Evolutionary conservation across 1,140 invertebrate species (phyloP), one percentile per base, ranked within the genome.

Genomic region (Hesperophylax magnus): DNA sequence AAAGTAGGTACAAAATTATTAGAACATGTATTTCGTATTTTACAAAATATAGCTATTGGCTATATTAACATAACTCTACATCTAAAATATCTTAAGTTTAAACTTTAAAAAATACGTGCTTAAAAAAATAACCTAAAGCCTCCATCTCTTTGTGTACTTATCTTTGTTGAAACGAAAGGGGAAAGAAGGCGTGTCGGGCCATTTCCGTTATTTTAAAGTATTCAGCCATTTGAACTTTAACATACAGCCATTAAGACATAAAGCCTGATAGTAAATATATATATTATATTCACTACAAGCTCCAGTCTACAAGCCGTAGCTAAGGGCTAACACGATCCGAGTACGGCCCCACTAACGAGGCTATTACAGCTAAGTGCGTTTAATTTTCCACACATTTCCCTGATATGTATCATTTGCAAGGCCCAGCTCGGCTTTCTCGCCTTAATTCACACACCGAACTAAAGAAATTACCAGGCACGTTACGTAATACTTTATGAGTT

Each of bases 351-450:
- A n/a, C 75, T 77, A 77, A 77, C 53, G 75, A 77, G 75, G 75
- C 75, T 77, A 63, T 77, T 77, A 77, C 60, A 8, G 60, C 60
- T 77, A 77, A 77, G 75, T 56, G 60, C 56, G 20, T 56, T 77
- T 63, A 58, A 77, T 77, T 77, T 77, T 77, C 75, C 75, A 63
- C 56, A 53, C 75, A 63, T 77, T 77, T 56, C 56, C 53, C 27
- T 77, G 58, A 56, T 56, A 53, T 31, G 47, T 77, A 56, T 47
- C 56, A 53, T 77, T 63, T 53, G 17, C 34, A 47, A 47, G 54
- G 20, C 14, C 15, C 24, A n/a, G 34, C 53, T 22, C 27, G 34
- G 53, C 72, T 52, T 72, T 22, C 39, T 24, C 20, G 31, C 47
- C 7, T 39, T 52, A 20, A 72, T 52, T 52, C 69, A 52, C n/a